phyloP scores from a whole-genome alignment of 2,797 vertebrate genomes.

The Oreochromis grahami region DNA sequence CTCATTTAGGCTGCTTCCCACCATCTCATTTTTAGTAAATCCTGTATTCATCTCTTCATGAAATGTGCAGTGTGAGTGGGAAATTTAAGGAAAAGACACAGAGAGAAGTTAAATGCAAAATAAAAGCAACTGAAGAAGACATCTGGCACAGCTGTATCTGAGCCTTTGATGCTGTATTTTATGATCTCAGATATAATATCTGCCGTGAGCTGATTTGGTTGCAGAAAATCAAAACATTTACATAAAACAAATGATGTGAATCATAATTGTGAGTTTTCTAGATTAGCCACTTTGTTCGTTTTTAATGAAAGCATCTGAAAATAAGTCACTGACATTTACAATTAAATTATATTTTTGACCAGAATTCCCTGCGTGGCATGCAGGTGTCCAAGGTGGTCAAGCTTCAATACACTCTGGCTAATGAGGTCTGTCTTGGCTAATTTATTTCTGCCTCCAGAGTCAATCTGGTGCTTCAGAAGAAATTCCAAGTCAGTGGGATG shows the following conservation, averaged over 20 bases:
- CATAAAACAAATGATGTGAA: not conserved
- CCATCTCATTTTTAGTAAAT: not conserved
- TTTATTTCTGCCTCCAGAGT: not conserved
- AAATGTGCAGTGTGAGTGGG: not conserved
- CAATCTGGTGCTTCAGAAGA: not conserved
- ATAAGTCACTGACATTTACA: not conserved
- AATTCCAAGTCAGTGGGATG: not conserved
- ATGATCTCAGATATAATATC: not conserved
- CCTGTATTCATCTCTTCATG: not conserved
- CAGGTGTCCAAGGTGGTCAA: not conserved
- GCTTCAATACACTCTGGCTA: not conserved
- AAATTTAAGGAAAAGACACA: accelerated
- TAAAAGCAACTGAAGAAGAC: not conserved
- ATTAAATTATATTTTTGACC: not conserved
- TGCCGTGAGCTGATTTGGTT: accelerated
- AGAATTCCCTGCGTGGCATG: not conserved
- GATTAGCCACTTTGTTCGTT: not conserved
- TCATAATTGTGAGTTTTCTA: not conserved
- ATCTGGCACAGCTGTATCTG: not conserved
- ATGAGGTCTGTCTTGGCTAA: not conserved
- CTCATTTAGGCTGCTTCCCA: not conserved
- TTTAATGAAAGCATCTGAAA: not conserved
- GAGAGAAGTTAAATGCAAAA: not conserved
- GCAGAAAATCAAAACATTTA: not conserved
- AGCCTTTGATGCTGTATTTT: not conserved